Base-by-base conservation (phyloP, 1,140 invertebrate genomes). In the Aricia agestis region DNA sequence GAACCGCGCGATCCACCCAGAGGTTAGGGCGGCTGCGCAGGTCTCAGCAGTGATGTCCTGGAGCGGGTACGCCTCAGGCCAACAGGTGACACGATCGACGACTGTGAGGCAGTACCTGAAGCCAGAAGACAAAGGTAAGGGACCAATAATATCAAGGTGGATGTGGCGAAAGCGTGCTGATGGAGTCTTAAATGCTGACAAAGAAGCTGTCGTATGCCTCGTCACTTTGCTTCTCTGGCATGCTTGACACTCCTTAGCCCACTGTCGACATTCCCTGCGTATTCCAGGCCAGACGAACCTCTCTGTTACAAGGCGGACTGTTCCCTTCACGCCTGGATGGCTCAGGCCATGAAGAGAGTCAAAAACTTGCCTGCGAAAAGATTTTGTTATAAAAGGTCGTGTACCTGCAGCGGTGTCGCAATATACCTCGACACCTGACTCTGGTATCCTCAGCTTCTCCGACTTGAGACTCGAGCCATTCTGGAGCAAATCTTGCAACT, bases 141-240 rank as follows among this genome's bases (percentile, higher is more conserved):
- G 68, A 15, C 73, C 73, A 13, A 91, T 74, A 3, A 92, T 74
- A 70, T 92, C 86, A 1, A 83, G 72, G 58, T 83, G 77, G 1
- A 81, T 65, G 63, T 77, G 69, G 10, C 66, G 61, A 67, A 82
- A 80, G 1, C 70, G 18, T 41, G 36, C 32, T 10, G 58, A 52
- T 32, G 71, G 71, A 17, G 36, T 18, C 15, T 41, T 18, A 25
- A 72, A 72, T 25, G 65, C 65, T 0, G 61, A 58, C 13, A 69
- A 11, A 9, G 70, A 70, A 18, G 73, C 15, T 36, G 42, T n/a
- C 15, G 68, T 67, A 63, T 74, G 73, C 10, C 73, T 45, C 7
- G 42, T 72, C 25, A 72, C 61, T 45, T 74, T 74, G 15, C n/a
- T 42, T 11, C 70, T 45, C 36, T 74, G 70, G 32, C 73, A 74